These are phyloP conservation scores for Cepaea hortensis DNA, from an alignment of 2,888 invertebrate genomes.

Conservation along the genomic window DNA sequence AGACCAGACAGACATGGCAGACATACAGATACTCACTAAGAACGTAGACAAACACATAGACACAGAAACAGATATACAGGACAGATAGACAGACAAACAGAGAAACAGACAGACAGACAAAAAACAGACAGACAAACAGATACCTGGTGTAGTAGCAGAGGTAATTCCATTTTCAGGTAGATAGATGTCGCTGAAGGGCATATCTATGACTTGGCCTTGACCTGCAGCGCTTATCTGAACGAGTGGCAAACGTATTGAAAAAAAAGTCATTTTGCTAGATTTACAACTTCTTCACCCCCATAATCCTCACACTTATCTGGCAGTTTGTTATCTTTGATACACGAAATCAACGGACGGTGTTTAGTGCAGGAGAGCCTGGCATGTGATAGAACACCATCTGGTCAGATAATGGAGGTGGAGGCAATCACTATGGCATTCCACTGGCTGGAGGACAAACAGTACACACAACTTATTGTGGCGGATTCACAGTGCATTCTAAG, in stretches of 20 bases:
- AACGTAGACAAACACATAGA: neutral
- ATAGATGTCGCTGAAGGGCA: slow-evolving; percentile 40
- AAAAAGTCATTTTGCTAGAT: neutral
- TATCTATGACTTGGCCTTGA: slow-evolving; percentile 54
- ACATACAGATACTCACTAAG: neutral
- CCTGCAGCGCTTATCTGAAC: slow-evolving; percentile 58
- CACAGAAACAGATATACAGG: neutral
- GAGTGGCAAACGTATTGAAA: slow-evolving; percentile 8
- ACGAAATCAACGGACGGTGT: too few species aligned
- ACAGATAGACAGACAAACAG: neutral
- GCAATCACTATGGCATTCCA: too few species aligned
- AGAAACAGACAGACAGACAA: neutral
- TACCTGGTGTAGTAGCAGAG: neutral
- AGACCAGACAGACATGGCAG: neutral
- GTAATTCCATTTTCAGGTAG: slow-evolving; percentile 2
- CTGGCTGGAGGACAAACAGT: too few species aligned
- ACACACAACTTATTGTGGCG: too few species aligned
- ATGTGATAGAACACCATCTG: too few species aligned
- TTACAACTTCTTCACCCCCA: too few species aligned
- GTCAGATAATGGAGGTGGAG: too few species aligned
- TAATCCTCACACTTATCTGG: too few species aligned
- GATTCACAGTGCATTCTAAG: too few species aligned
- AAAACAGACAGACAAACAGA: neutral
- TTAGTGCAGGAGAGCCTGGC: too few species aligned
- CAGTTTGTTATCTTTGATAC: too few species aligned